Percentiles rank a stretch among this genome's conserved stretches.
phyloP scores from a whole-genome alignment of 2,797 vertebrate species.

The Coregonus sp. region DNA sequence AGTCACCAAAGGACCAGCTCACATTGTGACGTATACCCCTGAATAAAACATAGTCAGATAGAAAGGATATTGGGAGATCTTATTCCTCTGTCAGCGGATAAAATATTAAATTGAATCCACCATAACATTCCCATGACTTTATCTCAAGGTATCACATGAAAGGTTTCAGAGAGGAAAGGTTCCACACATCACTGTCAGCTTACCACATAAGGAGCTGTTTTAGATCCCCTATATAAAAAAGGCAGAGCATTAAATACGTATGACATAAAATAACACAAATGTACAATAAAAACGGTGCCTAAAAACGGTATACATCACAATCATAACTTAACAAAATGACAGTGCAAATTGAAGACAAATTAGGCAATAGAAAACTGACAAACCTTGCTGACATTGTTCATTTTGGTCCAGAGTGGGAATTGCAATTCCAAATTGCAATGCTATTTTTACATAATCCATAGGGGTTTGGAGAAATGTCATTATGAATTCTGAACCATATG shows the following conservation, averaged over 20 bases:
- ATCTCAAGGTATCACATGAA: slow-evolving; percentile 10
- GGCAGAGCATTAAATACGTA: neutral
- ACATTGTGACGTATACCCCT: slow-evolving; percentile 80
- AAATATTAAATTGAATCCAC: neutral
- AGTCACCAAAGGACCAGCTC: slow-evolving; percentile 73
- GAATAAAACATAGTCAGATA: slow-evolving; percentile 27
- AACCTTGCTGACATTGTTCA: slow-evolving; percentile 75
- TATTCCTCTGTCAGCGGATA: neutral
- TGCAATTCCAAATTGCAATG: slow-evolving; percentile 71
- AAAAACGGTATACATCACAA: too few relatives aligned
- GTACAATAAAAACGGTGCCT: too few relatives aligned
- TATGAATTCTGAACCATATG: slow-evolving; percentile 50
- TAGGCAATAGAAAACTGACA: neutral
- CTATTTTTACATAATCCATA: slow-evolving; percentile 67
- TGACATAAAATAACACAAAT: neutral
- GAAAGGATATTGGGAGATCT: slow-evolving; percentile 24
- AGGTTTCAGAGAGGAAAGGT: neutral
- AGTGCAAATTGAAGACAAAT: neutral
- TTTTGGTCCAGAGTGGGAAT: slow-evolving; percentile 61
- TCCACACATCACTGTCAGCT: slow-evolving; percentile 36
- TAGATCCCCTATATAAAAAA: slow-evolving; percentile 74
- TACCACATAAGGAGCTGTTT: slow-evolving; percentile 82
- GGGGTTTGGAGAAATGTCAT: slow-evolving; percentile 59
- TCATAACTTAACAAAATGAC: too few relatives aligned
- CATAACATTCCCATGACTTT: neutral